Base-by-base conservation (phyloP, 2,113 vertebrate genomes). In the Cercocebus atys region DNA sequence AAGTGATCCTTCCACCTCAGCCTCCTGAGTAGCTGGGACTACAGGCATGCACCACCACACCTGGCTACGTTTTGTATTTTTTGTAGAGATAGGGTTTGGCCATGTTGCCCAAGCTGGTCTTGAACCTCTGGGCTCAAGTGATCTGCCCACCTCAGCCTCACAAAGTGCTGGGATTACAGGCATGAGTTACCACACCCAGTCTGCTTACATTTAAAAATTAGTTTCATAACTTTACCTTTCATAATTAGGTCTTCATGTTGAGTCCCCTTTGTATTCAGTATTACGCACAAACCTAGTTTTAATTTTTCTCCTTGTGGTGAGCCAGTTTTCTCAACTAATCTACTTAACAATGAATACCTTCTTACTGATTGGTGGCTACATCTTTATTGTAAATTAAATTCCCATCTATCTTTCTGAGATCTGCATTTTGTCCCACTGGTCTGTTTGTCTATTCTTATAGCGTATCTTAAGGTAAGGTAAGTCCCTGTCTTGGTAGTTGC, bases 221-320 rank as follows among this genome's bases (percentile, higher is more conserved):
- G 72, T 32, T 81, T 27, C 27, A 73, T 80, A 90, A 47, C 20
- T 52, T 88, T 95, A 70, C 13, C 72, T 80, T 88, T 57, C 40
- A 83, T 61, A 88, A 92, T 83, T 64, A 87, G 66, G n/a, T 88
- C 40, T 94, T 80, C 66, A 55, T 83, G 59, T 45, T 88, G 35
- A 55, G 16, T 87, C 35, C 32, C 43, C 6, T 87, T 55, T 82
- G 32, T 82, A 83, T 55, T 43, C 18, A 52, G 52, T 68, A 43
- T 25, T 47, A 70, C 38, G 23, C 16, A 70, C 30, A 5, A 88
- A 95, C 50, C 32, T 78, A 76, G 22, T 59, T 93, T 83, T 78
- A 76, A 78, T 22, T 84, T 86, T 84, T 47, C 25, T 79, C 70
- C 47, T 70, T 27, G 70, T 80, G 50, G 38, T 59, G 23, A 57